Percentiles rank a stretch among this genome's conserved stretches.
Conservation (phyloP, 2,113 vertebrate genomes). For the Neolamprologus hecqui region DNA sequence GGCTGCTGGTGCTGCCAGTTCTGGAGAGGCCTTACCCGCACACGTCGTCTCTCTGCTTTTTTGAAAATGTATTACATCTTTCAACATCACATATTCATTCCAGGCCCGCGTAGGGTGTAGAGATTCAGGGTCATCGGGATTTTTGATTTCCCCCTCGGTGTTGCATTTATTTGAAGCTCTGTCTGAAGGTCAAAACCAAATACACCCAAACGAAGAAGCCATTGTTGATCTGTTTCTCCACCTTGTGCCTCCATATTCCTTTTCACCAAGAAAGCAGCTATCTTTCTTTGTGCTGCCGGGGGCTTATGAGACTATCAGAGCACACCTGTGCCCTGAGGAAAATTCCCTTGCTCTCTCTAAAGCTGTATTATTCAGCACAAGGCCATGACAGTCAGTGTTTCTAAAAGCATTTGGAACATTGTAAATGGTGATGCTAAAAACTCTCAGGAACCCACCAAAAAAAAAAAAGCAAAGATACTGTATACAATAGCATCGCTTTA, state of each 20-base stretch:
- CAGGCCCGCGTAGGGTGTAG: neutral
- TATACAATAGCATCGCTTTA: slow-evolving; percentile 26
- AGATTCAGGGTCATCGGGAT: slow-evolving; percentile 54
- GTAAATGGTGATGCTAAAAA: slow-evolving; percentile 57
- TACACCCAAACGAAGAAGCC: slow-evolving; percentile 53
- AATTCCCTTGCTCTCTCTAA: slow-evolving; percentile 63
- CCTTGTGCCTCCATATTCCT: slow-evolving; percentile 50
- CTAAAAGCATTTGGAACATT: slow-evolving; percentile 54
- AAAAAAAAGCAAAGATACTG: neutral
- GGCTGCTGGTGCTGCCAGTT: slow-evolving; percentile 33
- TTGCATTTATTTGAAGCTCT: slow-evolving; percentile 54
- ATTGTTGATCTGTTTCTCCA: slow-evolving; percentile 59
- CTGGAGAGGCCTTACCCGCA: slow-evolving; percentile 33
- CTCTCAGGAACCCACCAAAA: slow-evolving; percentile 23
- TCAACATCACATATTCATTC: slow-evolving; percentile 34
- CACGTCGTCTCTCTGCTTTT: slow-evolving; percentile 13
- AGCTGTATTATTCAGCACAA: slow-evolving; percentile 67
- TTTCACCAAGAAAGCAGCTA: slow-evolving; percentile 59
- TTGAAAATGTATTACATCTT: slow-evolving; percentile 42
- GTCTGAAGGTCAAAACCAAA: slow-evolving; percentile 64
- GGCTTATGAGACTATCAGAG: slow-evolving; percentile 65
- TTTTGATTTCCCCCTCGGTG: slow-evolving; percentile 48
- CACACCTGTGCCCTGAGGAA: slow-evolving; percentile 62
- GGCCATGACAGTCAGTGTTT: slow-evolving; percentile 55
- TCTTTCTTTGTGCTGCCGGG: slow-evolving; percentile 53